Base-by-base conservation (phyloP, 1,140 invertebrate species). In the Oscheius sp. region DNA sequence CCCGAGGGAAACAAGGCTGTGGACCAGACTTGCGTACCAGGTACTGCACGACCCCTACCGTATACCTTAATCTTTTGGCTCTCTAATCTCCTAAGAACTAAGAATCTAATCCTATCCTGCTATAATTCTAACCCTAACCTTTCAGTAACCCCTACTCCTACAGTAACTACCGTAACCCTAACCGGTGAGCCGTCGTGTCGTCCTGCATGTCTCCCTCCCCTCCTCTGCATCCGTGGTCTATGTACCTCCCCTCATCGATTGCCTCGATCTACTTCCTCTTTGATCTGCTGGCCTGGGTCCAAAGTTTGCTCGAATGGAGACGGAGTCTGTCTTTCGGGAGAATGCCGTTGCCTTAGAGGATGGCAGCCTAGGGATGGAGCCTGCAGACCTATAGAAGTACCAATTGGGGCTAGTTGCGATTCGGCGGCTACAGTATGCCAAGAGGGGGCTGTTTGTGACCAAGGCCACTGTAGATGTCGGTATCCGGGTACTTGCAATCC, bases 21-120 rank as follows among this genome's bases (percentile, higher is more conserved):
- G 20, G 82, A 84, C 31, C 81, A 80, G 68, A 81, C 75, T 66
- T 83, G 82, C 71, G 80, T 83, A 18, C 64, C 80, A 66, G 82
- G 81, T 65, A 73, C 46, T 65, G 36, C 36, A 55, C n/a, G n/a
- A n/a, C n/a, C n/a, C n/a, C n/a, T n/a, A n/a, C n/a, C n/a, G n/a
- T n/a, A n/a, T n/a, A n/a, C n/a, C n/a, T n/a, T n/a, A n/a, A n/a
- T n/a, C n/a, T n/a, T n/a, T n/a, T n/a, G n/a, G n/a, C n/a, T n/a
- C n/a, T n/a, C n/a, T n/a, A n/a, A n/a, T n/a, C n/a, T n/a, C n/a
- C n/a, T n/a, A n/a, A n/a, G n/a, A n/a, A n/a, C n/a, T n/a, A n/a
- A n/a, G n/a, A n/a, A n/a, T n/a, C n/a, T n/a, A n/a, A n/a, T n/a
- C n/a, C n/a, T n/a, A n/a, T n/a, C n/a, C n/a, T n/a, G n/a, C n/a